Evolutionary conservation across 2,113 vertebrate species (phyloP).

Genomic region (Phaethornis superciliosus): DNA sequence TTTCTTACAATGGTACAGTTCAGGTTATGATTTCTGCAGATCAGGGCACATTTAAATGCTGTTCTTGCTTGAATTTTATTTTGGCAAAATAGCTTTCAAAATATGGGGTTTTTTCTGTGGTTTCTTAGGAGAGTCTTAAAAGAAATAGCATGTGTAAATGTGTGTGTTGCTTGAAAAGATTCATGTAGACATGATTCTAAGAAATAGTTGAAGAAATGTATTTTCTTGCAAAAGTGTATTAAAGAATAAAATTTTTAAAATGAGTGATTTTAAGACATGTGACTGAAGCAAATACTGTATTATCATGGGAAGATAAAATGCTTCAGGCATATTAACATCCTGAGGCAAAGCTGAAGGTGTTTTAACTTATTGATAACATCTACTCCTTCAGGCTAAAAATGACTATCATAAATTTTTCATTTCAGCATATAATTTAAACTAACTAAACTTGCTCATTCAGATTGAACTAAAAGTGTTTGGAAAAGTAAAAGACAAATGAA

Average conservation of each 20-base stretch:
- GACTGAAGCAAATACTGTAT: slow-evolving; percentile 45
- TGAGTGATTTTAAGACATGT: slow-evolving; percentile 23
- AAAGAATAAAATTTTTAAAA: neutral
- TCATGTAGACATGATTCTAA: neutral
- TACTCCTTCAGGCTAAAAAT: slow-evolving; percentile 36
- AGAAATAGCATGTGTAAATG: neutral
- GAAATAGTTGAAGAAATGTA: neutral
- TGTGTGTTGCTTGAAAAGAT: neutral
- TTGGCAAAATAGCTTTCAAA: neutral
- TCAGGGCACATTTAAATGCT: neutral
- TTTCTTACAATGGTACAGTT: neutral
- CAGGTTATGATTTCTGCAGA: neutral
- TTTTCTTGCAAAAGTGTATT: neutral
- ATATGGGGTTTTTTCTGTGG: neutral
- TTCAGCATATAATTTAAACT: slow-evolving; percentile 22
- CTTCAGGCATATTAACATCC: slow-evolving; percentile 73
- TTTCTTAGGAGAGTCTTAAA: neutral
- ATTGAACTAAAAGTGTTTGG: neutral
- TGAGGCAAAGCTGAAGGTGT: slow-evolving; percentile 73
- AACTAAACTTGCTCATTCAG: slow-evolving; percentile 1
- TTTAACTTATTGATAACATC: slow-evolving; percentile 74
- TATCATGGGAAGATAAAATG: slow-evolving; percentile 51
- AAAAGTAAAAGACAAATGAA: neutral
- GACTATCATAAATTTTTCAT: slow-evolving; percentile 24
- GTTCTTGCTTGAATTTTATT: neutral